Conservation (phyloP, 2,797 vertebrate species). For the Calcarius lapponicus region DNA sequence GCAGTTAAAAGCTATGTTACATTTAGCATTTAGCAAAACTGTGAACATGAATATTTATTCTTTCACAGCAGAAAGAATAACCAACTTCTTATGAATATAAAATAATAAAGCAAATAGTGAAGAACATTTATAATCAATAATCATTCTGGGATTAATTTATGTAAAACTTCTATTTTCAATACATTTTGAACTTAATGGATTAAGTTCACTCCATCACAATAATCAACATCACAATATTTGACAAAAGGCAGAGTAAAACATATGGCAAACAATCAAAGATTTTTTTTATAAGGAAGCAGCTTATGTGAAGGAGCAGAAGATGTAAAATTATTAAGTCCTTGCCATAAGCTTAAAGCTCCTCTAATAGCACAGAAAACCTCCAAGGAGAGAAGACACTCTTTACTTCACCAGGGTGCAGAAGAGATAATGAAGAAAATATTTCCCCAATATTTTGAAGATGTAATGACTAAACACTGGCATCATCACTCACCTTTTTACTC, state of each 20-base stretch:
- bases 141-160: neutral
- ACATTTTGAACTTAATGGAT: neutral
- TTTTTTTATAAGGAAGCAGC: neutral
- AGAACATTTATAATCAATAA: neutral
- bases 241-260: neutral
- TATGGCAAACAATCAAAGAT: neutral
- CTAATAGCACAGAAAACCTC: neutral
- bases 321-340: neutral
- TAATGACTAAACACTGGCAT: neutral
- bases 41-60: conserved; percentile 56
- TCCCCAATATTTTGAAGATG: neutral
- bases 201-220: neutral
- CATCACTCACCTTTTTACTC: neutral
- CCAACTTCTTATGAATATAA: neutral
- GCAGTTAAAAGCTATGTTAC: neutral
- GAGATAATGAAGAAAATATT: neutral
- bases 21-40: conserved; percentile 16
- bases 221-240: neutral
- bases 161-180: neutral
- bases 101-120: conserved; percentile 19
- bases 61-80: conserved; percentile 32
- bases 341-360: neutral
- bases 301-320: neutral
- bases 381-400: neutral
- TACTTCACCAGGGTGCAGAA: neutral